Evolutionary conservation across 2,797 vertebrate genomes (phyloP), one percentile per base, ranked within the genome.

Genomic region (Todus mexicanus): DNA sequence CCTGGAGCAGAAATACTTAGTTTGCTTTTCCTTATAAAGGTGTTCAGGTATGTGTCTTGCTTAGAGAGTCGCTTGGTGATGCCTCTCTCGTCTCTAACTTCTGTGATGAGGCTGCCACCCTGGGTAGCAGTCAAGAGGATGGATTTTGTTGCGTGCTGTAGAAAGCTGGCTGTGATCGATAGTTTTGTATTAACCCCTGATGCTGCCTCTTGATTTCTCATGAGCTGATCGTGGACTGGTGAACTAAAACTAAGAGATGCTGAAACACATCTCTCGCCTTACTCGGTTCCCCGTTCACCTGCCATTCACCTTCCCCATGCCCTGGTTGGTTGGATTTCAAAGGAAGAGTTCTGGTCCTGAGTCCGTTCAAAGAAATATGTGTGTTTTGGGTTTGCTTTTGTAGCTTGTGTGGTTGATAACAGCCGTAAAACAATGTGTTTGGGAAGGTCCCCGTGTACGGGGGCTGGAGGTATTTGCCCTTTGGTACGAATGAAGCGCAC

Each of bases 231-330:
- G 1, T 23, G 40, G 61, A 33, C 25, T 23, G 27, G 25, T 29
- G 72, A 57, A 56, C 35, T 76, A 77, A 73, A 65, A 50, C 35
- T 29, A 48, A 64, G 61, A 73, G 56, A 25, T 54, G 56, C 72
- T 8, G 22, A 45, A 81, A 29, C 10, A 8, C 0, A 1, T 71
- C 74, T 45, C 43, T 75, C 4, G 1, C 14, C 25, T 42, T 42
- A 27, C 3, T 68, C 43, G 3, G 43, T 72, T 93, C 70, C 29
- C 45, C 5, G 0, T 71, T 65, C 0, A 0, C 42, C 42, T 69
- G n/a, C 35, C 68, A 60, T 92, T 87, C 33, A 5, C 40, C 11
- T 77, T 86, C 22, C 17, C 37, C 6, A 0, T 42, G 19, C 29
- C 40, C 8, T 12, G 29, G 23, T 57, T 94, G 79, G 22, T 92